Evolutionary conservation across 2,113 vertebrate species (phyloP).

Genomic region (human): GRCh38 chr4:182480501-182481000

Average conservation of each 20-base stretch:
- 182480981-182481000: not conserved
- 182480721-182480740: slow-evolving; percentile 64
- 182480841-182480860: slow-evolving; percentile 68
- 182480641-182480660: slow-evolving; percentile 16
- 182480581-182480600: slow-evolving; percentile 41
- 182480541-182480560: slow-evolving; percentile 41
- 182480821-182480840: slow-evolving; percentile 73
- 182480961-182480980: slow-evolving; percentile 16
- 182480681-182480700: slow-evolving; percentile 27
- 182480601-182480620: not conserved
- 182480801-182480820: slow-evolving; percentile 58
- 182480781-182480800: slow-evolving; percentile 65
- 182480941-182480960: not conserved
- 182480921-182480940: slow-evolving; percentile 51
- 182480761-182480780: slow-evolving; percentile 66
- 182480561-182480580: not conserved
- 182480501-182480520: slow-evolving; percentile 48
- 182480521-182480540: slow-evolving; percentile 35
- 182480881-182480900: not conserved
- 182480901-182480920: not conserved
- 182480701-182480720: slow-evolving; percentile 71
- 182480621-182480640: not conserved
- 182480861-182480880: slow-evolving; percentile 75
- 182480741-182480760: slow-evolving; percentile 50
- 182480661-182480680: slow-evolving; percentile 41